These are phyloP conservation scores for Isichthys henryi DNA, from an alignment of 2,113 vertebrate genomes.

Conservation along the genomic window DNA sequence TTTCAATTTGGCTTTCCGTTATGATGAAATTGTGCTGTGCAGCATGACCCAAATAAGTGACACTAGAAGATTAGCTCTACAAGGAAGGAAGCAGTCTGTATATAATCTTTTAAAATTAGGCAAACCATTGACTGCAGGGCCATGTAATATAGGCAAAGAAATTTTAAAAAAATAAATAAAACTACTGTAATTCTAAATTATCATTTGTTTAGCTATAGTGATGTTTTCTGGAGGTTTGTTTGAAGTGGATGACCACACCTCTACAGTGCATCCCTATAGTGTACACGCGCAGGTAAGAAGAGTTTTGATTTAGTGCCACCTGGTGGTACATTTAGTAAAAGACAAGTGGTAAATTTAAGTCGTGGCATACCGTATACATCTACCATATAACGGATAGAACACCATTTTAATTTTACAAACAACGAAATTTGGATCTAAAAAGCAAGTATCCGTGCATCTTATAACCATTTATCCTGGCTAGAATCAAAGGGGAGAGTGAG, in stretches of 20 bases:
- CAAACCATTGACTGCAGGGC: not conserved
- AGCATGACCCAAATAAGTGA: constrained; percentile 25
- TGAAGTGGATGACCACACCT: not conserved
- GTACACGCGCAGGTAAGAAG: not conserved
- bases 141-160: not conserved
- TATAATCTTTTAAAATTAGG: constrained; percentile 29
- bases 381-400: not conserved
- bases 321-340: not conserved
- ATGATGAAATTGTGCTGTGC: constrained; percentile 29
- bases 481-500: not conserved
- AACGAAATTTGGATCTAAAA: not conserved
- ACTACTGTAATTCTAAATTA: not conserved
- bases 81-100: constrained; percentile 18
- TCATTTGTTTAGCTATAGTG: not conserved
- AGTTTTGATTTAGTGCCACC: constrained; percentile 13
- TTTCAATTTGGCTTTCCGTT: constrained; percentile 11
- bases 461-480: not conserved
- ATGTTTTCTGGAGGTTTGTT: not conserved
- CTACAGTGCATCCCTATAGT: not conserved
- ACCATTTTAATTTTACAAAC: not conserved
- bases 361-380: not conserved
- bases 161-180: not conserved
- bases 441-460: not conserved
- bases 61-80: constrained; percentile 12
- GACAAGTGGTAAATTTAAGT: not conserved